These are phyloP conservation scores for Belonocnema kinseyi DNA, from an alignment of 1,140 invertebrate genomes.

Conservation along the genomic window DNA sequence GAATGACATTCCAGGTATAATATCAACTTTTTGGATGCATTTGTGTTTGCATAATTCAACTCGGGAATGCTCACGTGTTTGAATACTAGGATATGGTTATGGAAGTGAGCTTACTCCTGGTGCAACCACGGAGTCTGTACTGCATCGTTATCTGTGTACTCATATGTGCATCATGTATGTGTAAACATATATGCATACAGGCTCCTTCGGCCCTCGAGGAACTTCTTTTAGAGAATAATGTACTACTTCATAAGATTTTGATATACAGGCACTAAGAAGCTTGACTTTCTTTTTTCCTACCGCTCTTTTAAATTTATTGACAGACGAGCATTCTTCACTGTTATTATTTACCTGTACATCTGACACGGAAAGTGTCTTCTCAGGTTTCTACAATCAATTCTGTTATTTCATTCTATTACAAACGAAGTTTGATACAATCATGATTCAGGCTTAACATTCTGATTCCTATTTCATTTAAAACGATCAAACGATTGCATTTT, in stretches of 20 bases:
- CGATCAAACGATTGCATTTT: too few relatives aligned
- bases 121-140: conserved; percentile 42
- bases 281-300: neutral
- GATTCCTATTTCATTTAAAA: too few relatives aligned
- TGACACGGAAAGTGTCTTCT: too few relatives aligned
- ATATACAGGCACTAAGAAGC: neutral
- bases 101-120: conserved; percentile 40
- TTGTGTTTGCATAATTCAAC: conserved; percentile 56
- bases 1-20: conserved; percentile 48
- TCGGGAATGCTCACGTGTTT: conserved; percentile 42
- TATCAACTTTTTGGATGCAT: conserved; percentile 56
- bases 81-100: conserved; percentile 45
- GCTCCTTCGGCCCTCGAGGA: neutral
- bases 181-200: neutral
- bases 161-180: conserved; percentile 36
- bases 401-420: too few relatives aligned
- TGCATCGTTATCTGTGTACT: conserved; percentile 41
- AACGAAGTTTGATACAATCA: too few relatives aligned
- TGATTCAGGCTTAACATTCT: too few relatives aligned
- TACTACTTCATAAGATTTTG: neutral
- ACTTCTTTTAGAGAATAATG: conserved; percentile 18
- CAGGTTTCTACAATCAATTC: too few relatives aligned
- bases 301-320: conserved; percentile 6
- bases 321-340: neutral
- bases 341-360: too few relatives aligned